Evolutionary conservation across 2,888 invertebrate species (phyloP), one percentile per base, ranked within the genome.

Genomic region (Tubiluchus corallicola): DNA sequence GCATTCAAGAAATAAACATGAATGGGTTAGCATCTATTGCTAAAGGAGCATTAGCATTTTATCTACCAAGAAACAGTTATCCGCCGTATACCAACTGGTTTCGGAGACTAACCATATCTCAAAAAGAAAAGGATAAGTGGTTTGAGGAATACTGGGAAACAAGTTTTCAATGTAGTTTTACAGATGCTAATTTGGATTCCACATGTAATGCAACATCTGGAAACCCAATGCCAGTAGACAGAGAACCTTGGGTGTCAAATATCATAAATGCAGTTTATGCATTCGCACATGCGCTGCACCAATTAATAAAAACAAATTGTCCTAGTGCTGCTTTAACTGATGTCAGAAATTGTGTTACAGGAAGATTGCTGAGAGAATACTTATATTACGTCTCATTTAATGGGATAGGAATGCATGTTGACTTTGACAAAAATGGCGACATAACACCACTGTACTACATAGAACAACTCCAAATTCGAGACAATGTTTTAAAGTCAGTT

Each of bases 341-440:
- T n/a, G n/a, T n/a, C n/a, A n/a, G n/a, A n/a, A n/a, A n/a, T n/a
- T 29, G 29, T n/a, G 29, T 29, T n/a, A n/a, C 9, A 9, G 29
- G 29, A 9, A 9, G 9, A n/a, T n/a, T 29, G n/a, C 29, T 29
- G n/a, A 9, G 9, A 29, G n/a, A 29, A n/a, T 29, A 29, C 29
- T 9, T 29, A 29, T 9, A 29, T 9, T 9, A 29, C 29, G 29
- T 29, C n/a, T 29, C 29, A 9, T 29, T 29, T n/a, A 9, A 9
- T 9, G 29, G 9, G 9, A n/a, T 9, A n/a, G 9, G 9, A n/a
- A 9, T 29, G 9, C 29, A 9, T n/a, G n/a, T 29, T 9, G 9
- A n/a, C 29, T 29, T 29, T n/a, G 29, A 29, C 29, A 29, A n/a
- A 29, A 29, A 29, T n/a, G 29, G 29, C 29, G 29, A 29, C 29